Conservation (phyloP, 2,888 invertebrate genomes). For the Seira musarum region DNA sequence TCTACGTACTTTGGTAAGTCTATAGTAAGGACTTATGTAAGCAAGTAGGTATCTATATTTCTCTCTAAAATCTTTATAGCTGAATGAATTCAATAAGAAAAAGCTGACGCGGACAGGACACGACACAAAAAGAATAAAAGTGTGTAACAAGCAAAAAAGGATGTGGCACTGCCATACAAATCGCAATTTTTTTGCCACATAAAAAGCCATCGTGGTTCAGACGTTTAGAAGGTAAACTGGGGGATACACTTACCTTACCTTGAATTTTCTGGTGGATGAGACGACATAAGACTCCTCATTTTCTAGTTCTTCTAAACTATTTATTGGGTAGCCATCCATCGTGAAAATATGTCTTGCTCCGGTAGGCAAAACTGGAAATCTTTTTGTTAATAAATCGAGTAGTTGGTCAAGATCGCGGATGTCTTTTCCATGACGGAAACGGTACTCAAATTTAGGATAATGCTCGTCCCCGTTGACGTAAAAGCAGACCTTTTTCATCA, state of each 20-base stretch:
- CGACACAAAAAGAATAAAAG: neutral
- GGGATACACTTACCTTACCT: conserved; percentile 77
- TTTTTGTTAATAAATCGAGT: conserved; percentile 87
- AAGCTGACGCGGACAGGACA: too few species aligned
- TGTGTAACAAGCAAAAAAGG: neutral
- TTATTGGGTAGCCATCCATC: conserved; percentile 91
- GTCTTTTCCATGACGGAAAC: conserved; percentile 91
- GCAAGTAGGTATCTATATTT: too few species aligned
- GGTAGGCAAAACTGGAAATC: conserved; percentile 85
- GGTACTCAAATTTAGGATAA: conserved; percentile 89
- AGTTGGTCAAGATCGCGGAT: conserved; percentile 89
- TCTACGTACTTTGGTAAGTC: too few species aligned
- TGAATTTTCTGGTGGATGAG: conserved; percentile 92
- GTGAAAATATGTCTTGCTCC: conserved; percentile 94
- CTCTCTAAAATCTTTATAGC: too few species aligned
- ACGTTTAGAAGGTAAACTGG: conserved; percentile 21
- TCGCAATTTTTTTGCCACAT: neutral
- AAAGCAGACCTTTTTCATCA: conserved; percentile 88
- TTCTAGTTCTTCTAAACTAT: conserved; percentile 87
- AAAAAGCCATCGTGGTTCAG: conserved; percentile 1
- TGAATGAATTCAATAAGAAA: neutral
- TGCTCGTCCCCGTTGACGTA: conserved; percentile 96
- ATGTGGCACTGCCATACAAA: neutral
- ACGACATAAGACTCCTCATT: conserved; percentile 95
- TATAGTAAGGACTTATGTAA: too few species aligned